Percentiles rank a stretch among this genome's conserved stretches.
Evolutionary conservation across 2,888 invertebrate genomes (phyloP).

Genomic region (Thymelicus acteon): DNA sequence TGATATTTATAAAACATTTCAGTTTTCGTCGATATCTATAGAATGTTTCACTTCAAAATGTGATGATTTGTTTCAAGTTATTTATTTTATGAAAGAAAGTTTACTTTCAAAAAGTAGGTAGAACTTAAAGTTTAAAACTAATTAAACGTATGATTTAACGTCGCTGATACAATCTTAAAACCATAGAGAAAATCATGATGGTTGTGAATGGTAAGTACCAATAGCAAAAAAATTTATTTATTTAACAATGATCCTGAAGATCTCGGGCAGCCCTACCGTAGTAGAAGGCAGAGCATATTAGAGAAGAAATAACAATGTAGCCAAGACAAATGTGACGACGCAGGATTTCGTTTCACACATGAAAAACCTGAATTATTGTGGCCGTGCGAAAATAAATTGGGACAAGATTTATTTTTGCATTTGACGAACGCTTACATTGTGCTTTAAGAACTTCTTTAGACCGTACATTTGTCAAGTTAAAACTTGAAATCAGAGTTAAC

Average conservation of each 20-base stretch:
- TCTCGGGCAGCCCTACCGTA: background rate
- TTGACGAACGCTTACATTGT: background rate
- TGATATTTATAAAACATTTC: too few relatives aligned
- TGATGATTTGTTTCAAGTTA: background rate
- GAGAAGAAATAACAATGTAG: slow-evolving; percentile 33
- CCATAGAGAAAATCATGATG: too few relatives aligned
- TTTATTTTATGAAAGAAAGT: background rate
- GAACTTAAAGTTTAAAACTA: too few relatives aligned
- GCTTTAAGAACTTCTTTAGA: background rate
- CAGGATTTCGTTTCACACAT: slow-evolving; percentile 33
- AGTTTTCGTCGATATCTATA: too few relatives aligned
- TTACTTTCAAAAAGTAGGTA: too few relatives aligned
- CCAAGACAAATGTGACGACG: slow-evolving; percentile 30
- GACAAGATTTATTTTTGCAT: slow-evolving; percentile 13
- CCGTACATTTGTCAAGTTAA: background rate
- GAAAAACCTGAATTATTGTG: slow-evolving; percentile 31
- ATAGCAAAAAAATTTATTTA: too few relatives aligned
- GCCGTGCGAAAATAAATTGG: slow-evolving; percentile 25
- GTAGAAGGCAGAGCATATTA: slow-evolving; percentile 11
- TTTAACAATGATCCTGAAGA: too few relatives aligned
- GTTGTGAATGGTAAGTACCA: too few relatives aligned
- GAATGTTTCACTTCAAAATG: too few relatives aligned
- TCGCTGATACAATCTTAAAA: too few relatives aligned
- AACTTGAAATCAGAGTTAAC: too few relatives aligned
- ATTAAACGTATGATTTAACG: too few relatives aligned